Percentiles rank a stretch among this genome's conserved stretches.
These are phyloP conservation scores for Polyommatus iphigenia DNA, from an alignment of 2,888 invertebrate species.

Conservation along the genomic window DNA sequence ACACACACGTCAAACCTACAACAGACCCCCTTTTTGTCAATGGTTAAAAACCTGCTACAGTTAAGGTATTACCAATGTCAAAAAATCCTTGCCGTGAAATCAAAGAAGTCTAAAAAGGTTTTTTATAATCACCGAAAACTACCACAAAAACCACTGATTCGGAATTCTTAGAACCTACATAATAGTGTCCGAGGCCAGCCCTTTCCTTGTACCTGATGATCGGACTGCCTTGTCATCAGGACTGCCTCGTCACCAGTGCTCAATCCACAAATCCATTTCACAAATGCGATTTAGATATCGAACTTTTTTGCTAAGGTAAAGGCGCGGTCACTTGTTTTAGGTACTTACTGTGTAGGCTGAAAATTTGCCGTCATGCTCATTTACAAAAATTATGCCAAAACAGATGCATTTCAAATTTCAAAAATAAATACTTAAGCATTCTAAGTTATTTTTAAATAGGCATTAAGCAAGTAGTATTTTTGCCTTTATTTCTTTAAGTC, in stretches of 20 bases:
- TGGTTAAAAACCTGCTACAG: not conserved
- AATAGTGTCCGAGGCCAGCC: conserved; percentile 29
- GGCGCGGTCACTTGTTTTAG: not conserved
- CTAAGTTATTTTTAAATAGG: no score
- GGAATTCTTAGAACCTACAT: not conserved
- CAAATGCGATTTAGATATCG: not conserved
- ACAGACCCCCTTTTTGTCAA: no score
- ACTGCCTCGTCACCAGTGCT: conserved; percentile 22
- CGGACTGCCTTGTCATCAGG: conserved; percentile 22
- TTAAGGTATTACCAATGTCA: no score
- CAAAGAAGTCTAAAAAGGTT: not conserved
- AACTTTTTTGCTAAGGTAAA: conserved; percentile 1
- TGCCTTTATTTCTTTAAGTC: no score
- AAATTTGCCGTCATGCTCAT: no score
- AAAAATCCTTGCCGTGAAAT: not conserved
- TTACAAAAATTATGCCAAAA: no score
- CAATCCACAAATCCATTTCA: not conserved
- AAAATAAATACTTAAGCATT: no score
- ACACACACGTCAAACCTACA: no score
- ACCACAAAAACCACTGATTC: not conserved
- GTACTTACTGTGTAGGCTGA: no score
- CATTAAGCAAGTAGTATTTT: no score
- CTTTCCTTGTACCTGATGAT: conserved; percentile 27
- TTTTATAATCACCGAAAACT: not conserved
- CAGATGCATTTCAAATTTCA: no score